Conservation (phyloP, 2,113 vertebrate genomes). For the Spilogale gracilis region DNA sequence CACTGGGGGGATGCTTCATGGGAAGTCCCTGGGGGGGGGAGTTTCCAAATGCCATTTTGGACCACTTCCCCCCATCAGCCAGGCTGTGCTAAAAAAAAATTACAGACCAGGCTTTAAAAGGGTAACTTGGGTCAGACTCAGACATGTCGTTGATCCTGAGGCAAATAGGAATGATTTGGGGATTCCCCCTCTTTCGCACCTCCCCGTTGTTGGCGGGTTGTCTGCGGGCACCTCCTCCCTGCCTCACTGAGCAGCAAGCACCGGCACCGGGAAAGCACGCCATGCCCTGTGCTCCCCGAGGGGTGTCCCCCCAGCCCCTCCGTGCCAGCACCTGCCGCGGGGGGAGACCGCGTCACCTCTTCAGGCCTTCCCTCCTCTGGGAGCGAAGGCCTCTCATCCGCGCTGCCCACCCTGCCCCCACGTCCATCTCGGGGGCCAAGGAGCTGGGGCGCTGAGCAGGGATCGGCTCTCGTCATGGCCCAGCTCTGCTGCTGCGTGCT, state of each 20-base stretch:
- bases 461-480: rapidly evolving
- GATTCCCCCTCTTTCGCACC: neutral
- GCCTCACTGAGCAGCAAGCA: rapidly evolving
- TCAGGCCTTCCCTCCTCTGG: too few relatives aligned
- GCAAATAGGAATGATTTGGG: neutral
- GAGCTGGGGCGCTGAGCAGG: neutral
- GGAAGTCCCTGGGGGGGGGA: neutral
- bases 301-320: neutral
- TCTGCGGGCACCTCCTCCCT: neutral
- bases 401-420: neutral
- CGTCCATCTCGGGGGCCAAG: neutral
- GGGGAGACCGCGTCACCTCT: rapidly evolving
- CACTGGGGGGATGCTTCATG: rapidly evolving
- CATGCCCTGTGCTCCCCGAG: rapidly evolving
- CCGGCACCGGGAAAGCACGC: neutral
- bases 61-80: neutral
- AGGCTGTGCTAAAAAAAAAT: neutral
- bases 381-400: rapidly evolving
- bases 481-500: rapidly evolving
- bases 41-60: neutral
- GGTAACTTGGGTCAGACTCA: neutral
- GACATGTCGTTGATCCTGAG: neutral
- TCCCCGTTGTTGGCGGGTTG: neutral
- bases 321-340: neutral
- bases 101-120: neutral